Base-by-base conservation (phyloP, 2,113 vertebrate genomes). In the Manacus vitellinus region DNA sequence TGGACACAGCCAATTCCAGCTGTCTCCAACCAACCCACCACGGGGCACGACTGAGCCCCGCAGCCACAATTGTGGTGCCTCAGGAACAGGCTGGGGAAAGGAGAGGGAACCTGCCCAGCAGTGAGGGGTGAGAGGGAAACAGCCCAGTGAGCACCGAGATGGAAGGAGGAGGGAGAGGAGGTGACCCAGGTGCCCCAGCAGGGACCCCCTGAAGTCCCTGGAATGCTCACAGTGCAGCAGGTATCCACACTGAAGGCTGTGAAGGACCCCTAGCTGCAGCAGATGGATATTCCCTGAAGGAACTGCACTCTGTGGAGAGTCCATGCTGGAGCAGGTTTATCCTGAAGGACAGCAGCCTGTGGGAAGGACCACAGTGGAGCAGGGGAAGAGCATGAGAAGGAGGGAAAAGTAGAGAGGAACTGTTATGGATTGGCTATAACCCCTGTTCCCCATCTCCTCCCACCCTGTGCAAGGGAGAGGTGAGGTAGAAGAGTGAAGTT, bases 21-120 rank as follows among this genome's bases (percentile, higher is more conserved):
- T 0, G 0, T 13, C 35, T 80, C 27, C 28, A 11, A 12, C 5
- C 0, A 0, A 19, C 17, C 21, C 13, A 41, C 13, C 0, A 0
- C 41, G 83, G n/a, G 22, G 31, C 41, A 43, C 0, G 0, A 8
- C 8, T 12, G 2, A 49, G 35, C 31, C 31, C 25, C 0, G 0
- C 31, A 27, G 47, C 15, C 51, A 33, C 1, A 0, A 3, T 22
- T 5, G 30, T 0, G 0, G 7, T 4, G 0, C 24, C n/a, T 0
- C 9, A 1, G 30, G 17, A 14, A 62, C 30, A 27, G 9, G 2
- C 12, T 31, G 7, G 5, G 17, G 14, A 6, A 43, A 25, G 2
- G 35, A 33, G 31, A 12, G 9, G 41, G 41, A 31, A n/a, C 0
- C 28, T 54, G 23, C n/a, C 23, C 0, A 0, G 8, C 24, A 28